phyloP scores from a whole-genome alignment of 2,888 invertebrate species.

The Poecilobothrus nobilitatus region DNA sequence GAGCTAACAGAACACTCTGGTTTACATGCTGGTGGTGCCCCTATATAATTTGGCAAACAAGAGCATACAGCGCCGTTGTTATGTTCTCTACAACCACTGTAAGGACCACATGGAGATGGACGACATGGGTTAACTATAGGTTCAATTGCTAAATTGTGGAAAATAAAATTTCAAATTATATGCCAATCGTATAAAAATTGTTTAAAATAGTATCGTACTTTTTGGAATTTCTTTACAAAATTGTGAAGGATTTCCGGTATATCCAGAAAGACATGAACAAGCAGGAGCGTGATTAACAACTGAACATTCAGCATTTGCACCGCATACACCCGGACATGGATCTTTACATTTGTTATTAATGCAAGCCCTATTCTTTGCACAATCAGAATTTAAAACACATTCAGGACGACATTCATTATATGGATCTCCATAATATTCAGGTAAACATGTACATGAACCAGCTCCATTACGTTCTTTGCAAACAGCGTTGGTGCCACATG shows the following conservation, averaged over 20 bases:
- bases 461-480: conserved; percentile 76
- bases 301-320: conserved; percentile 67
- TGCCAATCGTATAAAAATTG: conserved; percentile 29
- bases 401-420: conserved; percentile 78
- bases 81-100: conserved; percentile 63
- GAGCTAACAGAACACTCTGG: conserved; percentile 71
- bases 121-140: conserved; percentile 50
- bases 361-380: conserved; percentile 66
- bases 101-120: conserved; percentile 70
- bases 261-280: conserved; percentile 69
- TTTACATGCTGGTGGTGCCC: conserved; percentile 66
- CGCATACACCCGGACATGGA: conserved; percentile 76
- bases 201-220: conserved; percentile 45
- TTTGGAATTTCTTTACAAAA: conserved; percentile 49
- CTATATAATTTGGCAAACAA: conserved; percentile 64
- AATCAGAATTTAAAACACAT: conserved; percentile 77
- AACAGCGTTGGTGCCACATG: conserved; percentile 76
- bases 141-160: conserved; percentile 28
- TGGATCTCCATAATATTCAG: conserved; percentile 80
- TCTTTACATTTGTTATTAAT: conserved; percentile 76
- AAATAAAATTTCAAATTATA: conserved; percentile 3
- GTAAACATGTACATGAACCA: conserved; percentile 72
- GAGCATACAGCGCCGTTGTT: conserved; percentile 71
- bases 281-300: conserved; percentile 76
- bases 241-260: conserved; percentile 65